Percentiles rank a stretch among this genome's conserved stretches.
Evolutionary conservation across 1,140 invertebrate genomes (phyloP).

Genomic region (Nasonia longicornis): DNA sequence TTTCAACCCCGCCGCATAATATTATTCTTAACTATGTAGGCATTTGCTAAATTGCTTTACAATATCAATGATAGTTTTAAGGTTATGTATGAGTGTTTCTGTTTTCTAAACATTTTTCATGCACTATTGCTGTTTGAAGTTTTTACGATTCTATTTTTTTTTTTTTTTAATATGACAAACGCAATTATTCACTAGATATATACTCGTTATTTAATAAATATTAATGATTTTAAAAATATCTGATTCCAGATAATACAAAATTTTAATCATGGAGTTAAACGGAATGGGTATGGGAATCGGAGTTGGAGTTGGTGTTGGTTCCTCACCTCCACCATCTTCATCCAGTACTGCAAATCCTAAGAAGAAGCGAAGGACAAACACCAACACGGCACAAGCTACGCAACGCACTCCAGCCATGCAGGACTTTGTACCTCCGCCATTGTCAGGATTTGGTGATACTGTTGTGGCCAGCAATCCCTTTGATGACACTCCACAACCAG

Average conservation of each 20-base stretch:
- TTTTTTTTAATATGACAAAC: background rate
- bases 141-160: background rate
- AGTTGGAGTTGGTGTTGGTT: constrained; percentile 68
- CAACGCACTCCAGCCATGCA: constrained; percentile 70
- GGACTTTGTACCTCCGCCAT: constrained; percentile 84
- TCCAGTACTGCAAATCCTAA: constrained; percentile 73
- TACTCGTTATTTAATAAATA: background rate
- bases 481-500: constrained; percentile 86
- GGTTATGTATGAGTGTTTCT: background rate
- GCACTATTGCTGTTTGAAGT: too few relatives aligned
- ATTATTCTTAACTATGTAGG: background rate
- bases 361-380: constrained; percentile 73
- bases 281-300: constrained; percentile 69
- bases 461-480: constrained; percentile 96
- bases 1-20: background rate
- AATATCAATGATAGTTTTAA: background rate
- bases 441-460: constrained; percentile 90
- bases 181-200: background rate
- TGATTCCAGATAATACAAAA: constrained; percentile 68
- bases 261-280: constrained; percentile 68
- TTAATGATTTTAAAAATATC: background rate
- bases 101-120: too few relatives aligned
- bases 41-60: background rate
- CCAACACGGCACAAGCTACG: constrained; percentile 66
- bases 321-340: constrained; percentile 66